Evolutionary conservation across 2,888 invertebrate species (phyloP).

Genomic region (Ypsolopha scabrella): DNA sequence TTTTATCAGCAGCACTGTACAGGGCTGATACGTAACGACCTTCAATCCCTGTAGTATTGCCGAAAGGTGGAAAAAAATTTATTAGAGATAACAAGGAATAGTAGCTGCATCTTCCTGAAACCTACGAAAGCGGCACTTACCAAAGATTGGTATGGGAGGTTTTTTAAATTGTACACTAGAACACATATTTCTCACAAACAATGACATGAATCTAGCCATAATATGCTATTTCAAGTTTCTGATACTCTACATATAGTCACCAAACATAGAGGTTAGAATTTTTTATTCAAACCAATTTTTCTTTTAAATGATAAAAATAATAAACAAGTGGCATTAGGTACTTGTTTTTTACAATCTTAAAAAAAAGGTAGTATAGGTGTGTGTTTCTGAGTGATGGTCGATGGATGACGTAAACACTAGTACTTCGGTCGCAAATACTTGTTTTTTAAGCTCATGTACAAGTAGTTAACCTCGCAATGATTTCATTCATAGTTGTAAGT

Average conservation of each 20-base stretch:
- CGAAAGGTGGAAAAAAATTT: not conserved
- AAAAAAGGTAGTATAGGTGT: too few species aligned
- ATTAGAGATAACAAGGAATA: not conserved
- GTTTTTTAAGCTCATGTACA: too few species aligned
- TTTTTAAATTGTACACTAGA: slow-evolving; percentile 14
- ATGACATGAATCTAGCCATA: slow-evolving; percentile 21
- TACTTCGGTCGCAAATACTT: too few species aligned
- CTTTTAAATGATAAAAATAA: not conserved
- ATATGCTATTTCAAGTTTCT: not conserved
- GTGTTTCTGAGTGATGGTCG: too few species aligned
- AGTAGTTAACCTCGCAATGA: too few species aligned
- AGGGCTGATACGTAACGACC: slow-evolving; percentile 48
- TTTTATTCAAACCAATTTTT: too few species aligned
- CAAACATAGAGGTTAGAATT: too few species aligned
- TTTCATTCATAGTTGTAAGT: too few species aligned
- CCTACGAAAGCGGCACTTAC: slow-evolving; percentile 18
- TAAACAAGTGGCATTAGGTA: not conserved
- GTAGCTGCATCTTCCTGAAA: not conserved
- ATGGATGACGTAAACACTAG: too few species aligned
- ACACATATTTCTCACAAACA: slow-evolving; percentile 24
- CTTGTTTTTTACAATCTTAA: too few species aligned
- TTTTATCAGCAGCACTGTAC: slow-evolving; percentile 39
- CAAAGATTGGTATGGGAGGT: slow-evolving; percentile 41
- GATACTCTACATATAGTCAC: not conserved
- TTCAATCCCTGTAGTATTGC: slow-evolving; percentile 29